Evolutionary conservation across 2,888 invertebrate species (phyloP).

Genomic region (Dryococelus australis): DNA sequence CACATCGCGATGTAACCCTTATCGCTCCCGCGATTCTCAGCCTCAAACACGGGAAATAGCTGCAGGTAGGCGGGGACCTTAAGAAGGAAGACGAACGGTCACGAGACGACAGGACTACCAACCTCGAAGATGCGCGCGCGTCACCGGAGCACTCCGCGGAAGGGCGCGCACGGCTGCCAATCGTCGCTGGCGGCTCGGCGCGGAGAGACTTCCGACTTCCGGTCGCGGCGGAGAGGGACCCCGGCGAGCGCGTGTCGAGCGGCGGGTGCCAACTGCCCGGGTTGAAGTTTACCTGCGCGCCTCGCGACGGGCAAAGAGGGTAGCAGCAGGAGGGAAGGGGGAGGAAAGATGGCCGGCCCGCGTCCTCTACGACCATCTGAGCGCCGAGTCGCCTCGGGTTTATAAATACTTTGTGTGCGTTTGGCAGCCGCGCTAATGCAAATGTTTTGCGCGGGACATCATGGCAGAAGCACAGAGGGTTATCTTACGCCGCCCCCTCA

Average conservation of each 20-base stretch:
- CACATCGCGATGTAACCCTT: too few relatives aligned
- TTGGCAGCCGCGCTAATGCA: conserved; percentile 16
- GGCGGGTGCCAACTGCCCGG: conserved; percentile 9
- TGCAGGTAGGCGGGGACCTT: too few relatives aligned
- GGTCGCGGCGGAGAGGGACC: not conserved
- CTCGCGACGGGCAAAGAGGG: not conserved
- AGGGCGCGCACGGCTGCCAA: not conserved
- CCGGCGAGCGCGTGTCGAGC: not conserved
- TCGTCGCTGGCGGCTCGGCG: not conserved
- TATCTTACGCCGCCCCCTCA: not conserved
- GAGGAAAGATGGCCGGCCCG: not conserved
- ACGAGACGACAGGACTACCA: not conserved
- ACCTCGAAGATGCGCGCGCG: not conserved
- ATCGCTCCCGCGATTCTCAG: too few relatives aligned
- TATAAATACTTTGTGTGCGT: conserved; percentile 3
- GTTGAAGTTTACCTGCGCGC: conserved; percentile 12
- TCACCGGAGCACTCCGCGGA: not conserved
- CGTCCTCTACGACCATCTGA: not conserved
- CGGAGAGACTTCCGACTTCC: not conserved
- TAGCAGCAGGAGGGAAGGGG: not conserved
- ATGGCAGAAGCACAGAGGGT: not conserved
- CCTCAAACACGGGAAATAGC: too few relatives aligned
- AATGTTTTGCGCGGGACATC: conserved; percentile 3
- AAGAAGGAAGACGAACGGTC: not conserved
- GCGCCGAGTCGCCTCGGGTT: not conserved